phyloP scores from a whole-genome alignment of 23 tunicate species.

The Aplidium turbinatum region DNA sequence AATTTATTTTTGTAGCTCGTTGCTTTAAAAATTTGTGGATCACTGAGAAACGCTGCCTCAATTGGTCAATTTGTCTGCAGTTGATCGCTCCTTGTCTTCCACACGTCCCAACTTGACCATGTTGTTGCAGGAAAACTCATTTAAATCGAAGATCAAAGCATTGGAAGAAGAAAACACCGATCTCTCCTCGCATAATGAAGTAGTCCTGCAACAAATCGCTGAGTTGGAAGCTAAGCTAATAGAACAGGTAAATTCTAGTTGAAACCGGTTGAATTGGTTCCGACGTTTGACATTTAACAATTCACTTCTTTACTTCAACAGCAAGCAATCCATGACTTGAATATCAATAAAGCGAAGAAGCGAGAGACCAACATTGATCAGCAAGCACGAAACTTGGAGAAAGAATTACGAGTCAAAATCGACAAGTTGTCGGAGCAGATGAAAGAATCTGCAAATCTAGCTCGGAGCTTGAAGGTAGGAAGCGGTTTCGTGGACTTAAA shows the following conservation, averaged over 20 bases:
- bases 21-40: too few relatives aligned
- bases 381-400: slow-evolving; percentile 1
- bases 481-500: too few relatives aligned
- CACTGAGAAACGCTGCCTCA: too few relatives aligned
- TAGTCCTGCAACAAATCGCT: slow-evolving; percentile 65
- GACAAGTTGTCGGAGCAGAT: slow-evolving; percentile 20
- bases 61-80: too few relatives aligned
- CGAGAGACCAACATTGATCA: slow-evolving; percentile 13
- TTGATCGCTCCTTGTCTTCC: too few relatives aligned
- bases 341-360: not conserved
- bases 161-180: slow-evolving; percentile 39
- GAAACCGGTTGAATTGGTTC: too few relatives aligned
- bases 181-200: slow-evolving; percentile 47
- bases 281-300: too few relatives aligned
- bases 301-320: too few relatives aligned
- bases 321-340: slow-evolving; percentile 41
- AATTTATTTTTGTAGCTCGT: too few relatives aligned
- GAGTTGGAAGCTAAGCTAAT: slow-evolving; percentile 75
- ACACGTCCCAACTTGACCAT: too few relatives aligned
- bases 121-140: not conserved
- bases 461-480: too few relatives aligned
- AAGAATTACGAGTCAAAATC: slow-evolving; percentile 15
- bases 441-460: too few relatives aligned
- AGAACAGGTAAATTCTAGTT: slow-evolving; percentile 68
- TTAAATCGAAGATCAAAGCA: slow-evolving; percentile 6